Conservation (phyloP, 2,888 invertebrate species). For the Geophilus truncorum region DNA sequence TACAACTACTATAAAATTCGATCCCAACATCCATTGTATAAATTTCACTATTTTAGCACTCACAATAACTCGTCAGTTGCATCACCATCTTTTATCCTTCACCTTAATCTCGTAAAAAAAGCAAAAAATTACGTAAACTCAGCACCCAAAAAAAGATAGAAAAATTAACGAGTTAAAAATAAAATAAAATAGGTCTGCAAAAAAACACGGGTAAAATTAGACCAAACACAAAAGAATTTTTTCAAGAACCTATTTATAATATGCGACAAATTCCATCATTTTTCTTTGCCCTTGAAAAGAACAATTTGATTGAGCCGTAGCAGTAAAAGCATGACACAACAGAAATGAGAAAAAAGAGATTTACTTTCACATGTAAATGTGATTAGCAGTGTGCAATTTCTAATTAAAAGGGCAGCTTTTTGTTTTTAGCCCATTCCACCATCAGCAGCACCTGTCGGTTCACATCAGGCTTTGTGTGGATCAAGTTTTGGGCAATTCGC, state of each 20-base stretch:
- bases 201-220: neutral
- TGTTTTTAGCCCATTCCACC: neutral
- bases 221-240: neutral
- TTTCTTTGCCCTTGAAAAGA: no score
- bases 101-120: no score
- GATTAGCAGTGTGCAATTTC: neutral
- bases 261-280: no score
- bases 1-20: no score
- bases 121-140: neutral
- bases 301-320: no score
- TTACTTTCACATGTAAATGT: neutral
- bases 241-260: neutral
- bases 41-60: no score
- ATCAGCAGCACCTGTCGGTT: slow-evolving; percentile 15
- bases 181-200: neutral
- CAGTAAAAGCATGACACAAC: no score
- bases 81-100: no score
- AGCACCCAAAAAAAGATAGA: neutral
- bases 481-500: neutral
- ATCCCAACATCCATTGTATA: no score
- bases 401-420: neutral
- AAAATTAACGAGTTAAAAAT: neutral
- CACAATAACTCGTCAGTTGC: no score
- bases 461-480: neutral
- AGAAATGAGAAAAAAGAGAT: neutral